Base-by-base conservation (phyloP, 1,140 invertebrate genomes). In the Centruroides sculpturatus region DNA sequence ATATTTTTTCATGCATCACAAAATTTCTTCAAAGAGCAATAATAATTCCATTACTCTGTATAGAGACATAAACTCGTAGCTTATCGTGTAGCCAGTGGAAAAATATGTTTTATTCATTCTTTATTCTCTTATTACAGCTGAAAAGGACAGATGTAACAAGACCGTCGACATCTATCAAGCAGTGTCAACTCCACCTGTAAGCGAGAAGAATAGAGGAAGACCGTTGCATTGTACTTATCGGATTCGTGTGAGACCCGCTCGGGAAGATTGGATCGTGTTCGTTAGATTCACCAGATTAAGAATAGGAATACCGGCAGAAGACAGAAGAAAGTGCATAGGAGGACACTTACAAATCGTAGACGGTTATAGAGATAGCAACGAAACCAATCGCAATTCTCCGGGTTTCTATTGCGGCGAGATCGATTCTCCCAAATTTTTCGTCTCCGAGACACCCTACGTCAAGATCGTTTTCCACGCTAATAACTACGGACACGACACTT, bases 121-220 rank as follows among this genome's bases (percentile, higher is more conserved):
- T 41, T 41, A 41, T 41, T 41, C 41, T 41, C 41, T 41, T 41
- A 41, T 41, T 41, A 41, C 41, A 41, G 41, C 41, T 41, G 41
- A 41, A 41, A 41, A 41, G 41, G 41, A 41, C 41, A 41, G 41
- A 41, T 93, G 89, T 74, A 92, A 92, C 75, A 90, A 90, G 71
- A 92, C 89, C 2, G 89, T 92, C 54, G 89, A 91, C 68, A 87
- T 92, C 59, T 91, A 91, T 74, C 87, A 92, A 69, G 87, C 92
- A 72, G 87, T 93, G 4, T 83, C 85, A 9, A 89, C 85, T 59
- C 89, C 89, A n/a, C 82, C 86, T 62, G 83, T 92, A 71, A 89
- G 83, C 47, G 74, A 82, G 12, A 82, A 84, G 59, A 92, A 86
- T 70, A 81, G 83, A 68, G 87, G 87, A 12, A 81, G 85, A 64